Percentiles rank a stretch among this genome's conserved stretches.
These are phyloP conservation scores for Tipula confusa DNA, from an alignment of 2,888 invertebrate genomes.

Conservation along the genomic window DNA sequence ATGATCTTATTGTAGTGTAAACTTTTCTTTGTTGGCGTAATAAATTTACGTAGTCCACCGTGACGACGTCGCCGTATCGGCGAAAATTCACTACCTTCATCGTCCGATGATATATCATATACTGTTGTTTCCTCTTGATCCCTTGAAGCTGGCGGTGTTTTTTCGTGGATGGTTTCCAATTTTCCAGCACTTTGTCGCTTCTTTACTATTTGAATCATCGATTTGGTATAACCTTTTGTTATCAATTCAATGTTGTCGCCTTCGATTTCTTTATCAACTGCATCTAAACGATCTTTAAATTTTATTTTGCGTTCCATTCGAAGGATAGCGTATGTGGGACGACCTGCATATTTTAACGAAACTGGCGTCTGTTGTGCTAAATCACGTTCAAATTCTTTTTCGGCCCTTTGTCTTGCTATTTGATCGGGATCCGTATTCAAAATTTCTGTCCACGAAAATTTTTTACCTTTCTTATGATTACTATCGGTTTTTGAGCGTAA, in stretches of 20 bases:
- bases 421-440: slow-evolving; percentile 50
- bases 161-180: slow-evolving; percentile 26
- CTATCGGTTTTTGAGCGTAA: slow-evolving; percentile 55
- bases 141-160: not conserved
- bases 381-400: slow-evolving; percentile 49
- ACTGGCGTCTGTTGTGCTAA: slow-evolving; percentile 38
- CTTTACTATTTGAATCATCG: slow-evolving; percentile 38
- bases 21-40: slow-evolving; percentile 36
- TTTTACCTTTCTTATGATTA: slow-evolving; percentile 39
- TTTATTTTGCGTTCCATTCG: slow-evolving; percentile 45
- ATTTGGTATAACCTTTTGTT: slow-evolving; percentile 38
- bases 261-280: slow-evolving; percentile 26
- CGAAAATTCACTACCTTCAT: not conserved
- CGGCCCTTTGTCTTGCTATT: slow-evolving; percentile 49
- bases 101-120: not conserved
- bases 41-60: slow-evolving; percentile 35
- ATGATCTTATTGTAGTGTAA: slow-evolving; percentile 32
- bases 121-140: not conserved
- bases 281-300: slow-evolving; percentile 42
- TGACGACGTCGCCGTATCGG: slow-evolving; percentile 33
- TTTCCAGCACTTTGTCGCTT: slow-evolving; percentile 34
- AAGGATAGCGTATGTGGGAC: slow-evolving; percentile 49
- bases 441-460: slow-evolving; percentile 49
- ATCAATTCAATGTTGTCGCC: slow-evolving; percentile 36
- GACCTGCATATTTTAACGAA: slow-evolving; percentile 42